Conservation (phyloP, 2,888 invertebrate species). For the Mellilla xanthometata region DNA sequence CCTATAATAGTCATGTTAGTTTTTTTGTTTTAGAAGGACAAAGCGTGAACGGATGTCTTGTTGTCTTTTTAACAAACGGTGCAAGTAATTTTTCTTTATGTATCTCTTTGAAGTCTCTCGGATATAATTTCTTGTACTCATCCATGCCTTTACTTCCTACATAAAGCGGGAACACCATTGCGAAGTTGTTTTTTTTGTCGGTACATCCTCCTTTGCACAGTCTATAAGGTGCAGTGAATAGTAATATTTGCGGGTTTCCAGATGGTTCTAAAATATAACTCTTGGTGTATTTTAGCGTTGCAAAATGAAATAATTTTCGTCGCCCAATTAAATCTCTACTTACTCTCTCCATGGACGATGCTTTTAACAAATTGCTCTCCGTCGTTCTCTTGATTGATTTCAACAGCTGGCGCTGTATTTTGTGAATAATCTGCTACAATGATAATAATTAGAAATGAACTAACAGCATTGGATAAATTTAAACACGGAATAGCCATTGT, state of each 20-base stretch:
- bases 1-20: neutral
- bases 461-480: constrained; percentile 40
- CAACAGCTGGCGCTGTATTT: constrained; percentile 29
- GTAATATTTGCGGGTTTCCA: constrained; percentile 42
- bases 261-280: constrained; percentile 52
- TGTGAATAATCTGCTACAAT: constrained; percentile 28
- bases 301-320: constrained; percentile 5
- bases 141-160: constrained; percentile 45
- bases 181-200: constrained; percentile 35
- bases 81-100: constrained; percentile 30
- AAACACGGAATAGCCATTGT: constrained; percentile 35
- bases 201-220: constrained; percentile 54
- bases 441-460: constrained; percentile 36
- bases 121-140: constrained; percentile 40
- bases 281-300: constrained; percentile 17
- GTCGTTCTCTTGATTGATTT: constrained; percentile 33
- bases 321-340: constrained; percentile 34
- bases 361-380: constrained; percentile 47
- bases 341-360: constrained; percentile 49
- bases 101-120: constrained; percentile 39
- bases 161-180: constrained; percentile 56
- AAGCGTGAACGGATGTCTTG: constrained; percentile 7
- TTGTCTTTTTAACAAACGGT: constrained; percentile 40
- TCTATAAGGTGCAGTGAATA: constrained; percentile 67
- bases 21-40: constrained; percentile 1